phyloP scores from a whole-genome alignment of 2,797 vertebrate species.

The Leptoclinus maculatus region DNA sequence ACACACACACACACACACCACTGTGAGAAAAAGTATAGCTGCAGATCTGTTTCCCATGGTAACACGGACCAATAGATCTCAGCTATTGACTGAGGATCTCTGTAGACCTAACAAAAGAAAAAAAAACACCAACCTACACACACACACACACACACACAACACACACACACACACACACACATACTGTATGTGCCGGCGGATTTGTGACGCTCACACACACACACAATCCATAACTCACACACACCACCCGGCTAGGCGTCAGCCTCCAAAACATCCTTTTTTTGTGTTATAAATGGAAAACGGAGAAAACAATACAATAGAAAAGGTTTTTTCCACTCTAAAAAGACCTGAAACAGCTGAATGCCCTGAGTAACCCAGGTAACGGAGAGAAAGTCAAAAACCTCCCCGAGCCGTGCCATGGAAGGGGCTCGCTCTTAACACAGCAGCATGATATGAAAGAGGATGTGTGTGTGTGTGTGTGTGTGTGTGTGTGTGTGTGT shows the following conservation, averaged over 20 bases:
- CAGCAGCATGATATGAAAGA: conserved; percentile 38
- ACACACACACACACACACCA: conserved; percentile 41
- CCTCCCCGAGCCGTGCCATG: conserved; percentile 16
- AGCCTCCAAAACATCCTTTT: conserved; percentile 32
- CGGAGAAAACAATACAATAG: conserved; percentile 13
- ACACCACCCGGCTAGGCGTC: conserved; percentile 11
- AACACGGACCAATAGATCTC: conserved; percentile 79
- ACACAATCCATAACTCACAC: conserved; percentile 36
- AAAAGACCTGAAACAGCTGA: conserved; percentile 17
- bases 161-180: no score
- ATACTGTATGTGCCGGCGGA: no score
- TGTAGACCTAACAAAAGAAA: conserved; percentile 66
- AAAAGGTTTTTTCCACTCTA: conserved; percentile 24
- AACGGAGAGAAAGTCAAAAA: conserved; percentile 16
- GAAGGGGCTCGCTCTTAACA: conserved; percentile 25
- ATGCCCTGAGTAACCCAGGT: conserved; percentile 35
- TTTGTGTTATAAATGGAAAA: conserved; percentile 42
- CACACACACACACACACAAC: conserved; percentile 17
- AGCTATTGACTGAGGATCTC: conserved; percentile 76
- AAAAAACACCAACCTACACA: conserved; percentile 6
- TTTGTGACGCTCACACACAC: not conserved
- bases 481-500: no score
- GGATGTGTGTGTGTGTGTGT: no score
- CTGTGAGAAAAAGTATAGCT: conserved; percentile 63
- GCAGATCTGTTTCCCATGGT: conserved; percentile 84